phyloP scores from a whole-genome alignment of 2,113 vertebrate species.

The Thunnus maccoyii region DNA sequence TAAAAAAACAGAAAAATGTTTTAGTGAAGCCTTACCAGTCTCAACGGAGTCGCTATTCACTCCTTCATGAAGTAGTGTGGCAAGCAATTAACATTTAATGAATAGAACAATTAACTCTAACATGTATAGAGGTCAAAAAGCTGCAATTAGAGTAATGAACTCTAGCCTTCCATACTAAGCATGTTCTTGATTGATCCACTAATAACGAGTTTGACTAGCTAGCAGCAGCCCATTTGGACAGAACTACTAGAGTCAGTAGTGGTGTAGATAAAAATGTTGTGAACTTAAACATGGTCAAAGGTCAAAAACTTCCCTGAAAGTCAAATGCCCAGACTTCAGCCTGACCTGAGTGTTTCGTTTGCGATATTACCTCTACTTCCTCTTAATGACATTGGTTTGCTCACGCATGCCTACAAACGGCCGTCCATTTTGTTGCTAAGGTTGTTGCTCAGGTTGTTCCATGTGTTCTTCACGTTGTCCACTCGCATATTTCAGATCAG shows the following conservation, averaged over 20 bases:
- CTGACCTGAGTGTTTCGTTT: too few relatives aligned
- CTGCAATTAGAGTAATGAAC: conserved; percentile 70
- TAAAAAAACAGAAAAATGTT: conserved; percentile 4
- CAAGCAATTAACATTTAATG: conserved; percentile 57
- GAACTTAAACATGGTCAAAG: not conserved
- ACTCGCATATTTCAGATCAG: too few relatives aligned
- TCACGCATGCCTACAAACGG: too few relatives aligned
- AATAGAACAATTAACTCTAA: conserved; percentile 67
- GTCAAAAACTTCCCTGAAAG: too few relatives aligned
- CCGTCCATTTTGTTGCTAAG: too few relatives aligned
- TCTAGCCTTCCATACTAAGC: conserved; percentile 42
- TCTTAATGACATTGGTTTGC: too few relatives aligned
- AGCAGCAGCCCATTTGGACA: conserved; percentile 31
- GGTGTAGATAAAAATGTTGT: not conserved
- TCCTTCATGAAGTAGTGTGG: conserved; percentile 25
- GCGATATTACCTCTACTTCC: too few relatives aligned
- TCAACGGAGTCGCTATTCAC: conserved; percentile 19
- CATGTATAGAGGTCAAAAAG: conserved; percentile 64
- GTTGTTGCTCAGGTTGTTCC: too few relatives aligned
- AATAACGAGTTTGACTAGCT: conserved; percentile 57
- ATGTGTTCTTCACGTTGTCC: too few relatives aligned
- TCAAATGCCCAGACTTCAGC: too few relatives aligned
- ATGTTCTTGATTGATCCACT: conserved; percentile 52
- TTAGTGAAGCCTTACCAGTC: conserved; percentile 3
- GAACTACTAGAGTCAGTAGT: conserved; percentile 16